phyloP scores from a whole-genome alignment of 2,888 invertebrate genomes.

The Synanthedon formicaeformis region DNA sequence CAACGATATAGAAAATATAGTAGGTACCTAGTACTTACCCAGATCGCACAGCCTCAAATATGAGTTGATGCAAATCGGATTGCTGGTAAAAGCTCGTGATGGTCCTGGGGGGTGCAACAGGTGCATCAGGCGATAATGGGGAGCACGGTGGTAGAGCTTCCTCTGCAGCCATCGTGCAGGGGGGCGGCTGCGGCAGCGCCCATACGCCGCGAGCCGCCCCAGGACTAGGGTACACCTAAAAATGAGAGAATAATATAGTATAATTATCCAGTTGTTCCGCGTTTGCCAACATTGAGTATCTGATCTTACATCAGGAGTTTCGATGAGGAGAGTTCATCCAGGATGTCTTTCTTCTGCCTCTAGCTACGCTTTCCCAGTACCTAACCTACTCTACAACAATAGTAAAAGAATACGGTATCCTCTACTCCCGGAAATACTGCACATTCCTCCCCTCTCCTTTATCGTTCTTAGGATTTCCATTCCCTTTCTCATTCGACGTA shows the following conservation, averaged over 20 bases:
- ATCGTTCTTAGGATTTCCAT: too few species aligned
- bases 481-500: too few species aligned
- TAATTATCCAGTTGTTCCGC: too few species aligned
- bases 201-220: slow-evolving; percentile 92
- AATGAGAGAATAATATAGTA: too few species aligned
- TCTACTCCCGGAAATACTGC: too few species aligned
- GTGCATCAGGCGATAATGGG: slow-evolving; percentile 57
- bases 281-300: too few species aligned
- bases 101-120: slow-evolving; percentile 46
- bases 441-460: neutral
- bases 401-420: too few species aligned
- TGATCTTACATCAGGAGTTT: too few species aligned
- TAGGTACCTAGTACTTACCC: slow-evolving; percentile 73
- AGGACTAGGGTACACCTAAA: slow-evolving; percentile 84
- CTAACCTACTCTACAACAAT: too few species aligned
- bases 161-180: slow-evolving; percentile 83
- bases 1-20: neutral
- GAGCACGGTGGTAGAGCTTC: slow-evolving; percentile 64
- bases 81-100: slow-evolving; percentile 49
- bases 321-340: too few species aligned
- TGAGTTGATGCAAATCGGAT: slow-evolving; percentile 73
- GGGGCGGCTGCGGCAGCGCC: slow-evolving; percentile 84
- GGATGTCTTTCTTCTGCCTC: too few species aligned
- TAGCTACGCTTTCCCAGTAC: too few species aligned
- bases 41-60: slow-evolving; percentile 87